Evolutionary conservation across 2,797 vertebrate species (phyloP), one percentile per base, ranked within the genome.

Genomic region (Macrochelys suwanniensis): DNA sequence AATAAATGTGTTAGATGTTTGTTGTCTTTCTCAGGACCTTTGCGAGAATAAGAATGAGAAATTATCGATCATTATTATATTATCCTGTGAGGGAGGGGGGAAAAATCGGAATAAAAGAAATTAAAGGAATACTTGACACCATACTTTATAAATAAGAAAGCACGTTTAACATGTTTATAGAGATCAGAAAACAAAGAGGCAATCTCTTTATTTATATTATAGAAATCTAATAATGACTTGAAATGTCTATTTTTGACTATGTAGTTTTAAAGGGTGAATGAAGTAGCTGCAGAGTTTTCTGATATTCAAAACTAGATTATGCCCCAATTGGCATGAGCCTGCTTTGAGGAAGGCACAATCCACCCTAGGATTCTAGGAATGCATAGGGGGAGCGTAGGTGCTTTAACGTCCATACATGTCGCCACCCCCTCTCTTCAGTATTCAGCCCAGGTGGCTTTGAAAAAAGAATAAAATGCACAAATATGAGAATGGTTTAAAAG

Each of bases 1-100:
- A 92, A 91, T 59, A 96, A 87, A 90, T 51, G 31, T 57, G 85
- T 56, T 82, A 93, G 83, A 65, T 96, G 76, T 80, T 95, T 47
- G 4, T 42, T 85, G n/a, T 87, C 45, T 82, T 45, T 77, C 74
- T 89, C 76, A 68, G 25, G n/a, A 65, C 6, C 4, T 33, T 87
- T 82, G 2, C n/a, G 31, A 88, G 78, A 93, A 94, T 49, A 9
- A 82, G 23, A 42, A 19, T 15, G 13, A 94, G 74, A 92, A 92
- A 90, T 93, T 85, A 93, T 57, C 57, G n/a, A 47, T 78, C 84
- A 65, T 81, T 47, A 7, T 28, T 80, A 33, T 82, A 80, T 5
- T 89, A 59, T 59, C 56, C 93, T 88, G 77, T 1, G 4, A 89
- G 4, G 31, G 54, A 54, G 9, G 15, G 15, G 15, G 11, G 19